Evolutionary conservation across 1,140 invertebrate species (phyloP).

Genomic region (Macrocentrus cingulum): DNA sequence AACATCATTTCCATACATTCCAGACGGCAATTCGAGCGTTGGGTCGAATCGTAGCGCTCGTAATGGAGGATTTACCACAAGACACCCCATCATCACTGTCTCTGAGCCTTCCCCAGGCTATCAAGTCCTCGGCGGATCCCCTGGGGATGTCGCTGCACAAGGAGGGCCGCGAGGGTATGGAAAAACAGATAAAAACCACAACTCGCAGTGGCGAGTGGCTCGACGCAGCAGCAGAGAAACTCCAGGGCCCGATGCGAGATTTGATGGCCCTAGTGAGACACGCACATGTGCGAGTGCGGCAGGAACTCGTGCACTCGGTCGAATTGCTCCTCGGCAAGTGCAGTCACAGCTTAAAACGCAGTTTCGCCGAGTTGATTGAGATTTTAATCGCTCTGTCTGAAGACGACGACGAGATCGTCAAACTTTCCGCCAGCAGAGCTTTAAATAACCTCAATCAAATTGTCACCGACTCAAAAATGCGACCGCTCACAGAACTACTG

Average conservation of each 20-base stretch:
- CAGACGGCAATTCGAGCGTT: conserved; percentile 59
- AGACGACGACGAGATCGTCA: conserved; percentile 59
- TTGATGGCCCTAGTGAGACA: conserved; percentile 58
- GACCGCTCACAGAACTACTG: conserved; percentile 58
- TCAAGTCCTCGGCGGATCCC: conserved; percentile 3
- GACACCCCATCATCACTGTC: conserved; percentile 16
- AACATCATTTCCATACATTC: conserved; percentile 30
- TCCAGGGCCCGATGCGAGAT: conserved; percentile 57
- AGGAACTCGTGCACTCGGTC: conserved; percentile 59
- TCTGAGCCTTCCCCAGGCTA: not conserved
- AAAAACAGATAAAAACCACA: conserved; percentile 53
- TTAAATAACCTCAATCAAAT: conserved; percentile 52
- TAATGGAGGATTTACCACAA: conserved; percentile 55
- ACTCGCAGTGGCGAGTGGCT: conserved; percentile 62
- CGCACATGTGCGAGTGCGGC: conserved; percentile 61
- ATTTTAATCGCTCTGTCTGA: conserved; percentile 63
- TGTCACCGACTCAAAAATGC: conserved; percentile 39
- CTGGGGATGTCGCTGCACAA: conserved; percentile 22
- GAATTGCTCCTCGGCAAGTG: conserved; percentile 60
- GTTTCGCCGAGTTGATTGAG: conserved; percentile 60
- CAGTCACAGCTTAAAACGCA: conserved; percentile 63
- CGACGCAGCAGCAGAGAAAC: conserved; percentile 59
- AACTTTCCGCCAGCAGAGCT: conserved; percentile 44
- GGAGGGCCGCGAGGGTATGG: conserved; percentile 36
- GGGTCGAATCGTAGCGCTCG: conserved; percentile 54